Conservation (phyloP, 2,888 invertebrate genomes). For the Ferrisia virgata region DNA sequence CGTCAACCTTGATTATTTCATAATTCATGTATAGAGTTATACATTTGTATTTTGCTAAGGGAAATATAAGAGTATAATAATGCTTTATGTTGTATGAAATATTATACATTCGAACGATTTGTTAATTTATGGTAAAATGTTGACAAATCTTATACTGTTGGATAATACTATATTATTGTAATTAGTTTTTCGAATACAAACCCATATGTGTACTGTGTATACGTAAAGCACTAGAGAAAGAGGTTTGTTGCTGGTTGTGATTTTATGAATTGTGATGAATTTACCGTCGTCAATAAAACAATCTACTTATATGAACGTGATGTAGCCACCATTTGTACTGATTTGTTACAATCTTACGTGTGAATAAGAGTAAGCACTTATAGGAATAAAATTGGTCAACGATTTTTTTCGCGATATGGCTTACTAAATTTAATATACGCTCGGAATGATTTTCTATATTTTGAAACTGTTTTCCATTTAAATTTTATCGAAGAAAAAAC, state of each 20-base stretch:
- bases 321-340: background rate
- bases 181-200: background rate
- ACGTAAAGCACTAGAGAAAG: no score
- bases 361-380: background rate
- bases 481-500: background rate
- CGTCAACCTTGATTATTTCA: background rate
- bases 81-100: background rate
- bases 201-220: no score
- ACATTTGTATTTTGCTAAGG: background rate
- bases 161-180: background rate
- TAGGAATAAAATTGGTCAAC: background rate
- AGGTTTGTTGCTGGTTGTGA: background rate
- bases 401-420: background rate
- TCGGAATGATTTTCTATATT: background rate
- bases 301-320: background rate
- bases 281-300: background rate
- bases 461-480: no score
- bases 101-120: background rate
- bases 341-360: background rate
- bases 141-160: background rate
- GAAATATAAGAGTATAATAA: background rate
- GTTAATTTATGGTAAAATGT: background rate
- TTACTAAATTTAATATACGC: no score
- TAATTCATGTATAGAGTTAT: background rate
- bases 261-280: background rate